phyloP scores from a whole-genome alignment of 2,113 vertebrate species.

The Neolamprologus toae region DNA sequence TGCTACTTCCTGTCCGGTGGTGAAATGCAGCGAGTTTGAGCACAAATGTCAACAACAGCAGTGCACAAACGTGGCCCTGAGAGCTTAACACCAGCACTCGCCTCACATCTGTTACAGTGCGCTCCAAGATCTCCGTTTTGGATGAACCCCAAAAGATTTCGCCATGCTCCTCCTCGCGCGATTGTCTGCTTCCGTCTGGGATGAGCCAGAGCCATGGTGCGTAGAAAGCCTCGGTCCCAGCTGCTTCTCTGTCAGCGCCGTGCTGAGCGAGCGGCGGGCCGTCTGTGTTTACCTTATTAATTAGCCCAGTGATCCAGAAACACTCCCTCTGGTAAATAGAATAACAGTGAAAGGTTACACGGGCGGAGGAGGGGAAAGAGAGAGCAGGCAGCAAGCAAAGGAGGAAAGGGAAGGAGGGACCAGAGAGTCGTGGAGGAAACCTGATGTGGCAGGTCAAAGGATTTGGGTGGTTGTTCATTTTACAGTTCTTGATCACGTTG shows the following conservation, averaged over 20 bases:
- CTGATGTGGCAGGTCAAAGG: not conserved
- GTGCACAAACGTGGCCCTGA: not conserved
- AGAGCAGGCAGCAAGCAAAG: not conserved
- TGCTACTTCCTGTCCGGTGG: not conserved
- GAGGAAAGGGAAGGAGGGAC: not conserved
- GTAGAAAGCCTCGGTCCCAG: not conserved
- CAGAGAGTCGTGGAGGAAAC: constrained; percentile 4
- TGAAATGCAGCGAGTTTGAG: not conserved
- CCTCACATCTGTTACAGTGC: not conserved
- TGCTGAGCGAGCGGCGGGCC: constrained; percentile 33
- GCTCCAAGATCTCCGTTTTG: not conserved
- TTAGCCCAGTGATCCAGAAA: constrained; percentile 67
- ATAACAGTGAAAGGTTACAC: constrained; percentile 46
- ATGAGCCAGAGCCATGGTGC: not conserved
- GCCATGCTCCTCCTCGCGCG: not conserved
- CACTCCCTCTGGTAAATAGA: constrained; percentile 49
- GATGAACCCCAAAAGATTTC: not conserved
- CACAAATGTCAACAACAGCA: not conserved
- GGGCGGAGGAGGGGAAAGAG: not conserved
- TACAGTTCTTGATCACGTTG: not conserved
- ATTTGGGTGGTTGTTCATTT: not conserved
- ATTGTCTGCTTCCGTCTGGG: not conserved
- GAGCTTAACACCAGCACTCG: not conserved
- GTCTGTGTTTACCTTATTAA: constrained; percentile 62
- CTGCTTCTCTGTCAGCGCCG: constrained; percentile 38